Conservation (phyloP, 2,113 vertebrate species). For the Chauna torquata region DNA sequence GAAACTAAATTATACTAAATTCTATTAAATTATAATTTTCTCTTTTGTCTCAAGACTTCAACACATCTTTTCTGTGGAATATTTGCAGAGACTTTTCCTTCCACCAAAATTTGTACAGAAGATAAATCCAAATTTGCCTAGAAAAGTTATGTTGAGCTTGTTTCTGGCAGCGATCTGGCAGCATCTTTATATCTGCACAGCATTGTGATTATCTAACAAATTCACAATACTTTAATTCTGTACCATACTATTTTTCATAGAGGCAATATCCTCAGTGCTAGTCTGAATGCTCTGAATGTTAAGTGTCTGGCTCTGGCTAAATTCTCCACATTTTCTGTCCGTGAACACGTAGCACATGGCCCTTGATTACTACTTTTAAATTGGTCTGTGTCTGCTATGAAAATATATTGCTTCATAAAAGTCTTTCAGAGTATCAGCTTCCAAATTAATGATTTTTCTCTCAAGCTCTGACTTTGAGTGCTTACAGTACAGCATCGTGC, state of each 20-base stretch:
- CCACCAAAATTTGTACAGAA: not conserved
- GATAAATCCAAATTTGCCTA: not conserved
- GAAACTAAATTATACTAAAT: not conserved
- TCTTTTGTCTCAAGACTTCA: not conserved
- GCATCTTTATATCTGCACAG: not conserved
- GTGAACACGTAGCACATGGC: conserved; percentile 51
- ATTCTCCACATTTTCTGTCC: conserved; percentile 31
- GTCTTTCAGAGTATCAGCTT: conserved; percentile 60
- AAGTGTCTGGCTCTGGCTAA: conserved; percentile 22
- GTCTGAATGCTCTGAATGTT: conserved; percentile 47
- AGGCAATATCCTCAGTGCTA: conserved; percentile 3
- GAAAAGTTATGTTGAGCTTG: not conserved
- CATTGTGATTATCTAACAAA: conserved; percentile 24
- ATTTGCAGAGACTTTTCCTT: not conserved
- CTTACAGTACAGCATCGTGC: not conserved
- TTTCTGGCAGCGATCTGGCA: not conserved
- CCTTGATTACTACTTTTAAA: conserved; percentile 67
- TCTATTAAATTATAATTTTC: not conserved
- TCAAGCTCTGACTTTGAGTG: conserved; percentile 53
- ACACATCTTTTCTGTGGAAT: not conserved
- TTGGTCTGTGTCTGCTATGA: conserved; percentile 59
- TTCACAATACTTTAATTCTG: conserved; percentile 19
- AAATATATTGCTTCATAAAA: conserved; percentile 68
- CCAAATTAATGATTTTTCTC: conserved; percentile 63
- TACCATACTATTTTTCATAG: conserved; percentile 23